These are phyloP conservation scores for Pseudorasbora parva DNA, from an alignment of 2,113 vertebrate genomes.

Conservation along the genomic window DNA sequence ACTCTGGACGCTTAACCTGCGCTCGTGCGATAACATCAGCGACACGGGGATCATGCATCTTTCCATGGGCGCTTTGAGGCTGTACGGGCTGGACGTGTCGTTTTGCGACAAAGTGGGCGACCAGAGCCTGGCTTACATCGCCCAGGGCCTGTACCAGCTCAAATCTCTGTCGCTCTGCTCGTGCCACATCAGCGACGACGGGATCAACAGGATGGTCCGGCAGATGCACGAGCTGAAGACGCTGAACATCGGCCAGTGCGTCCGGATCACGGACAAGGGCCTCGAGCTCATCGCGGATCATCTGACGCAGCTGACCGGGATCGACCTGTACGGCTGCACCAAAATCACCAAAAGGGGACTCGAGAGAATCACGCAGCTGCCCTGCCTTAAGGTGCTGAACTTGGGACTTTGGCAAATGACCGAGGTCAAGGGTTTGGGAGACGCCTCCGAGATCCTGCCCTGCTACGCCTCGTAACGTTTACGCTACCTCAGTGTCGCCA, in stretches of 20 bases:
- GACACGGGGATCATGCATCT: constrained; percentile 98
- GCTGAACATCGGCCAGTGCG: constrained; percentile 98
- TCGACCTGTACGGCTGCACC: constrained; percentile 96
- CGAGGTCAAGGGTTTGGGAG: constrained; percentile 97
- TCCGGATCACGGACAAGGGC: constrained; percentile 97
- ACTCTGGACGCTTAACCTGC: constrained; percentile 93
- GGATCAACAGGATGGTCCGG: constrained; percentile 97
- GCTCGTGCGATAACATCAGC: constrained; percentile 98
- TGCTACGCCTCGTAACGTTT: constrained; percentile 1
- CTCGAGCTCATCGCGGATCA: constrained; percentile 97
- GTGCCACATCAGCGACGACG: constrained; percentile 97
- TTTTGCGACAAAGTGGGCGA: constrained; percentile 99
- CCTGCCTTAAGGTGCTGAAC: constrained; percentile 99
- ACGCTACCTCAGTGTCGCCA: constrained; percentile 48
- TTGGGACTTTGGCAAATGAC: constrained; percentile 97
- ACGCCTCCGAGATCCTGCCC: constrained; percentile 69
- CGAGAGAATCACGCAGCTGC: constrained; percentile 98
- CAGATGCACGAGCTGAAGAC: constrained; percentile 98
- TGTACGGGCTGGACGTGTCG: constrained; percentile 92
- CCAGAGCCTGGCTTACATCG: constrained; percentile 96
- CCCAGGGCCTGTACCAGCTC: constrained; percentile 94
- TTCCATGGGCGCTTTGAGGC: constrained; percentile 93
- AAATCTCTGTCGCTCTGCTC: constrained; percentile 96
- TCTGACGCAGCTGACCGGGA: constrained; percentile 94
- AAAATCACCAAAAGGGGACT: constrained; percentile 97